Conservation (phyloP, 2,113 vertebrate genomes). For the Lycaon pictus region DNA sequence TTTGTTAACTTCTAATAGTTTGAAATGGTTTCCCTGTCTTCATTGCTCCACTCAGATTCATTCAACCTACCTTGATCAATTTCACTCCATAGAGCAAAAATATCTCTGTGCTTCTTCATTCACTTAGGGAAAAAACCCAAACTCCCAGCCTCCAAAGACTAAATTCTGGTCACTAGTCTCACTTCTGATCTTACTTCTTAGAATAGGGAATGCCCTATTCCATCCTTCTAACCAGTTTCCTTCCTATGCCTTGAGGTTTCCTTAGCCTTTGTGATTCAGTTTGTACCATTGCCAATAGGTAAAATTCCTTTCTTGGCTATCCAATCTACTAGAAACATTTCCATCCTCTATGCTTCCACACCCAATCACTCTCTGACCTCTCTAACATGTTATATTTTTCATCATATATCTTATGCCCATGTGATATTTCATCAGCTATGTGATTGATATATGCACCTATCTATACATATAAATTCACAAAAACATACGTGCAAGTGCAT, state of each 20-base stretch:
- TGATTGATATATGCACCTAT: neutral
- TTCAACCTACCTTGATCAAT: neutral
- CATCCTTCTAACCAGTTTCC: neutral
- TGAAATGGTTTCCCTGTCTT: neutral
- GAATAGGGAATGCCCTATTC: neutral
- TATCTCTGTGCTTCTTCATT: neutral
- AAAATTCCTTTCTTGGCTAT: neutral
- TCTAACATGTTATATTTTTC: neutral
- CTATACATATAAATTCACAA: neutral
- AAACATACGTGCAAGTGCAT: neutral
- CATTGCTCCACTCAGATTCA: neutral
- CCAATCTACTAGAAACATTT: neutral
- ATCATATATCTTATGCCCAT: neutral
- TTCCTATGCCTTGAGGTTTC: neutral
- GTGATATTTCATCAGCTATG: neutral
- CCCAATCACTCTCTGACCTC: neutral
- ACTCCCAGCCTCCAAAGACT: slow-evolving; percentile 13
- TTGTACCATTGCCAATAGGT: neutral
- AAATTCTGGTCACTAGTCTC: neutral
- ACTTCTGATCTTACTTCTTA: slow-evolving; percentile 6
- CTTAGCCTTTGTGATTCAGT: neutral
- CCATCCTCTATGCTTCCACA: neutral
- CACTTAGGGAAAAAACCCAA: neutral
- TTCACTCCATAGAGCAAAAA: neutral
- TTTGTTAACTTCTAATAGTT: neutral